Evolutionary conservation across 2,113 vertebrate genomes (phyloP).

Genomic region (Naja naja): DNA sequence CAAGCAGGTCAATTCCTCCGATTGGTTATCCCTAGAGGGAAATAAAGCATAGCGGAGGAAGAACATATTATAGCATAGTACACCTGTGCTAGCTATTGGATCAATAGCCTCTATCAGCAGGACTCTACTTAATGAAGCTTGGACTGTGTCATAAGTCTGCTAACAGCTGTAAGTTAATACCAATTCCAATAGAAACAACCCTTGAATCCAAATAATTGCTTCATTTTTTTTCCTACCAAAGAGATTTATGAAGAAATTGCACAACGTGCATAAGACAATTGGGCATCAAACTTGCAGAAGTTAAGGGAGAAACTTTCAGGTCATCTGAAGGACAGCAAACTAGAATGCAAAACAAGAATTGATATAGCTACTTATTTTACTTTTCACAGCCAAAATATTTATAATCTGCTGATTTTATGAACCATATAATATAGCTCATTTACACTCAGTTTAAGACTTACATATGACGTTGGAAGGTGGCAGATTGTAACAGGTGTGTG

Average conservation of each 20-base stretch:
- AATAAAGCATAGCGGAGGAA: constrained; percentile 46
- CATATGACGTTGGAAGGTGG: background rate
- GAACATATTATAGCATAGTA: constrained; percentile 35
- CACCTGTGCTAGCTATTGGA: constrained; percentile 61
- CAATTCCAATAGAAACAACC: constrained; percentile 34
- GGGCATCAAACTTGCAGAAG: background rate
- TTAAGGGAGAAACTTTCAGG: background rate
- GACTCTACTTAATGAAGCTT: constrained; percentile 74
- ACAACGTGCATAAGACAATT: constrained; percentile 43
- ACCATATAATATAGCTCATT: background rate
- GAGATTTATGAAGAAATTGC: constrained; percentile 46
- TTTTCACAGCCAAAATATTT: background rate
- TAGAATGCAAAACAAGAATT: background rate
- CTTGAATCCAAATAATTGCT: constrained; percentile 71
- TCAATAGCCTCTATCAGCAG: constrained; percentile 75
- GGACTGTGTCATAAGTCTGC: constrained; percentile 52
- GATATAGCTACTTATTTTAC: background rate
- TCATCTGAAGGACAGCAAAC: constrained; percentile 15
- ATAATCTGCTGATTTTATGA: background rate
- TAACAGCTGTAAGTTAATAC: constrained; percentile 62
- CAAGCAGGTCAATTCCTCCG: constrained; percentile 54
- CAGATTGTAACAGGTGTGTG: background rate
- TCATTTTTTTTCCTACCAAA: constrained; percentile 44
- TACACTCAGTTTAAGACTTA: background rate
- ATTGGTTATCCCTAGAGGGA: constrained; percentile 63